Base-by-base conservation (phyloP, 2,113 vertebrate species). In the Labeo rohita region DNA sequence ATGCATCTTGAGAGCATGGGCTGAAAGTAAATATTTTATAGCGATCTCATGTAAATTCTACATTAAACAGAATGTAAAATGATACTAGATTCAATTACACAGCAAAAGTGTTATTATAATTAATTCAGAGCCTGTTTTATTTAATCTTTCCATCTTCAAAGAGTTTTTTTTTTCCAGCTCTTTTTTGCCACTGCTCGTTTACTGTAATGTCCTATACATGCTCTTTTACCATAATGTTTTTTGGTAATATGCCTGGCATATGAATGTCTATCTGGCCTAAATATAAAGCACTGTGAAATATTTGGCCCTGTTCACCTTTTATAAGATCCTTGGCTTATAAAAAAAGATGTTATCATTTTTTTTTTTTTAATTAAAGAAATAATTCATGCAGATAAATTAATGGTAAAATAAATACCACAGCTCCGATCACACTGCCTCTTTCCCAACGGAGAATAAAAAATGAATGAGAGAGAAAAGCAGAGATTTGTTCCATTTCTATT, bases 61-160 rank as follows among this genome's bases (percentile, higher is more conserved):
- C 49, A 36, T 77, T 77, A 77, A 77, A 54, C 75, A 77, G 75
- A 54, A 77, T 77, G 28, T 54, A 36, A 77, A 54, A 77, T 77
- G 47, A 36, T 76, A 76, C 45, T 76, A 54, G 74, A 76, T 77
- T 10, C 13, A 77, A 54, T 54, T 36, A 18, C 15, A 34, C 15
- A 34, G 74, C 49, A 54, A 54, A 77, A 54, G 15, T 18, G 8
- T 77, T 18, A 34, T 8, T 75, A 50, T 76, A 52, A 50, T 75
- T 75, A 75, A 75, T 76, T 72, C 36, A 72, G 39, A 18, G 39
- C 2, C 34, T 36, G 16, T 72, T 28, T 52, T 4, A 34, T 76
- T 28, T 4, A 52, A 76, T 76, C 74, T 76, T 77, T 49, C 49
- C 23, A 54, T 77, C 74, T 34, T 77, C 74, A 77, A 77, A 50